phyloP scores from a whole-genome alignment of 1,140 invertebrate genomes.

The Drosophila kikkawai region DNA sequence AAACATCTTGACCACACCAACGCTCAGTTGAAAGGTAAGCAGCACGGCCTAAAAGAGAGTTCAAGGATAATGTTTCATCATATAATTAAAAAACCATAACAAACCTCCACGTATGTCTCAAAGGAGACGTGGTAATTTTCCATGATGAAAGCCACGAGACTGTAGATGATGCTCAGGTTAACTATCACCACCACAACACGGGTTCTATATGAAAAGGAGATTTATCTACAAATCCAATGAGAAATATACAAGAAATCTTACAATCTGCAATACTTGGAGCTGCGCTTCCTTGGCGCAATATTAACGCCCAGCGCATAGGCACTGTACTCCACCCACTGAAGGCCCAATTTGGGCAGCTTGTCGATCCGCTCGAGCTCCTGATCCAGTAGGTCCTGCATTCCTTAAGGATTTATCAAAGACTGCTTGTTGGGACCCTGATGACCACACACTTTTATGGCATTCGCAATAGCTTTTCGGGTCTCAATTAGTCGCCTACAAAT shows the following conservation, averaged over 20 bases:
- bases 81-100: not conserved
- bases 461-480: conserved; percentile 21
- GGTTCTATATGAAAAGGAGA: conserved; percentile 19
- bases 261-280: conserved; percentile 53
- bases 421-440: conserved; percentile 4
- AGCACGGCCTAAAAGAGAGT: conserved; percentile 48
- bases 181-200: conserved; percentile 32
- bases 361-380: conserved; percentile 60
- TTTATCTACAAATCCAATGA: not conserved
- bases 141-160: conserved; percentile 55
- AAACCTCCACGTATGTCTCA: conserved; percentile 70
- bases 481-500: conserved; percentile 65
- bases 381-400: conserved; percentile 62
- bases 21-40: conserved; percentile 59
- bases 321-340: conserved; percentile 65
- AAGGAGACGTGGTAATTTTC: conserved; percentile 62
- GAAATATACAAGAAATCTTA: conserved; percentile 10
- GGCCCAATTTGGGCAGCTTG: conserved; percentile 50
- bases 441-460: conserved; percentile 49
- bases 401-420: conserved; percentile 22
- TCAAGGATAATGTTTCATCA: not conserved
- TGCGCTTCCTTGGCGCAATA: conserved; percentile 63
- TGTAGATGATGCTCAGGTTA: conserved; percentile 62
- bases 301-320: conserved; percentile 63
- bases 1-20: conserved; percentile 67